These are phyloP conservation scores for Champsocephalus gunnari DNA, from an alignment of 2,797 vertebrate genomes.

Conservation along the genomic window DNA sequence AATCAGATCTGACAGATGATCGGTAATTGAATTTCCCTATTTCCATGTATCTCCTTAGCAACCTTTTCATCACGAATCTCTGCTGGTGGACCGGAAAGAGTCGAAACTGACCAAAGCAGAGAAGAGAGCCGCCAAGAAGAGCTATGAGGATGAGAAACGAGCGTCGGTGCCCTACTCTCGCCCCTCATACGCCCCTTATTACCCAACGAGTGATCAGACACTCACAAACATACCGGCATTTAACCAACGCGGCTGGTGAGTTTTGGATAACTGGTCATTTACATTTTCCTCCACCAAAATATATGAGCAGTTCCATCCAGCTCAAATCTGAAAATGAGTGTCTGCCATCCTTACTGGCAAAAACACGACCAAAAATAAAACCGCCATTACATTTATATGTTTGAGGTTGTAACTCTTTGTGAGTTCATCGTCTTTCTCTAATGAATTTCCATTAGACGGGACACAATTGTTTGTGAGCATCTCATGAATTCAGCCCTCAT, in stretches of 20 bases:
- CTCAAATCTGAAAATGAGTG: background rate
- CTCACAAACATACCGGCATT: slow-evolving; percentile 95
- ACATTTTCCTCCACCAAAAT: background rate
- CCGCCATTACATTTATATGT: background rate
- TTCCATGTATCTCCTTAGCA: slow-evolving; percentile 78
- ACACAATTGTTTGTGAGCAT: background rate
- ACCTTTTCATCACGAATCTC: slow-evolving; percentile 97
- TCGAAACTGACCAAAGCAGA: slow-evolving; percentile 98
- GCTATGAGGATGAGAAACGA: slow-evolving; percentile 98
- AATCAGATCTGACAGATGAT: background rate
- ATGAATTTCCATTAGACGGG: background rate
- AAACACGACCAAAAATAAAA: background rate
- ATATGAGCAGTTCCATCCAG: background rate
- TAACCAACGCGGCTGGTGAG: slow-evolving; percentile 92
- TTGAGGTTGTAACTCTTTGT: background rate
- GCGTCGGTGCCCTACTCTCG: slow-evolving; percentile 96
- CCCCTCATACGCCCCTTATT: slow-evolving; percentile 97
- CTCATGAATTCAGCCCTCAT: slow-evolving; percentile 21
- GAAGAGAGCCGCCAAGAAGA: slow-evolving; percentile 98
- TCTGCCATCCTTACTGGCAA: background rate
- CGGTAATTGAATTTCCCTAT: background rate
- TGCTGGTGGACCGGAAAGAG: slow-evolving; percentile 97
- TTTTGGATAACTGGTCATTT: background rate
- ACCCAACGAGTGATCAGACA: slow-evolving; percentile 93
- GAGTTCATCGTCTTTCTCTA: background rate